Conservation (phyloP, 2,888 invertebrate genomes). For the Pseudoips prasinana region DNA sequence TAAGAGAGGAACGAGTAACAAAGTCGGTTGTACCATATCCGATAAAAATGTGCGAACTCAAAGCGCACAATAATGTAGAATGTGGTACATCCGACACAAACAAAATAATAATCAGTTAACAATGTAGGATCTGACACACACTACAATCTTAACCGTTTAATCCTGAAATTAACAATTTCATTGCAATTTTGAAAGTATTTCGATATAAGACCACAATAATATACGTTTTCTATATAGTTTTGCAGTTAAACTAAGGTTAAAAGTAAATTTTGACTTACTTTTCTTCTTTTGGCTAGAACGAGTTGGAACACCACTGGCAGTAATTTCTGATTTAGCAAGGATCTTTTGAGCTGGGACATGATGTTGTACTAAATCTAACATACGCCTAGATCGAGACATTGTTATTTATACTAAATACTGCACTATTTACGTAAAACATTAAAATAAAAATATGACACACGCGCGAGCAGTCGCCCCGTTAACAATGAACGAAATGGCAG, state of each 20-base stretch:
- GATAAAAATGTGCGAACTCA: neutral
- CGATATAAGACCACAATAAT: too few species aligned
- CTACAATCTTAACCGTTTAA: neutral
- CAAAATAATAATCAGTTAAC: neutral
- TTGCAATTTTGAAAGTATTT: too few species aligned
- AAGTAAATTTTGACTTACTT: too few species aligned
- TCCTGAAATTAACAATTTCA: neutral
- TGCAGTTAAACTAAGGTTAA: too few species aligned
- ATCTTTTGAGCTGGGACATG: too few species aligned
- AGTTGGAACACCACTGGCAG: too few species aligned
- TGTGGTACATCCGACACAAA: constrained; percentile 4
- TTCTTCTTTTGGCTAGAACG: too few species aligned
- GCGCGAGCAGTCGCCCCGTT: neutral
- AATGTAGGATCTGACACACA: neutral
- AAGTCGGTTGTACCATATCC: neutral
- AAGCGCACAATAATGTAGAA: constrained; percentile 1
- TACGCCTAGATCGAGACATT: too few species aligned
- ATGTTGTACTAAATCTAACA: too few species aligned
- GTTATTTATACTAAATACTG: neutral
- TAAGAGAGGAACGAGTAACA: neutral
- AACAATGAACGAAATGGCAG: neutral
- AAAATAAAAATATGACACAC: neutral
- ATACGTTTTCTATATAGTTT: too few species aligned
- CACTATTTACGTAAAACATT: neutral
- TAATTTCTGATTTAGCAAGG: too few species aligned